phyloP scores from a whole-genome alignment of 2,888 invertebrate species.

The Synanthedon tipuliformis region DNA sequence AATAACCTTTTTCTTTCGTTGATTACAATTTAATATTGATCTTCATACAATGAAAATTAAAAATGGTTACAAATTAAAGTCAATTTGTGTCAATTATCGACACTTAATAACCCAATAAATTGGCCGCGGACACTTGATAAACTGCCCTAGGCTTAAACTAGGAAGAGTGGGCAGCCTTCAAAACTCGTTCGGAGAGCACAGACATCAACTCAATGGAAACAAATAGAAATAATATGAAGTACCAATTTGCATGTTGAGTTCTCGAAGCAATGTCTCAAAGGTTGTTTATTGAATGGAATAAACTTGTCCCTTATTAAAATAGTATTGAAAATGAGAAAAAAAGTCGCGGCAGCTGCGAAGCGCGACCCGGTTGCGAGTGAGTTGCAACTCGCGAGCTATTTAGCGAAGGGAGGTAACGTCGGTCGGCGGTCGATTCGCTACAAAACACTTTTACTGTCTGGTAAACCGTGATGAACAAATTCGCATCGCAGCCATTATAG shows the following conservation, averaged over 20 bases:
- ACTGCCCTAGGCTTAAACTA: constrained; percentile 17
- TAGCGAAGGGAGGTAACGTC: neutral
- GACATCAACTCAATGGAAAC: constrained; percentile 14
- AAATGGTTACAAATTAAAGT: constrained; percentile 16
- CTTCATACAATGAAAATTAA: neutral
- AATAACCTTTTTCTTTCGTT: too few species aligned
- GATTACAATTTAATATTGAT: too few species aligned
- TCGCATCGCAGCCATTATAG: constrained; percentile 39
- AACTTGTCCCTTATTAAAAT: constrained; percentile 13
- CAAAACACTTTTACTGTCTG: constrained; percentile 36
- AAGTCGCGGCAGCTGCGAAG: neutral
- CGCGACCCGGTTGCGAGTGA: neutral
- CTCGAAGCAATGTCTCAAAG: constrained; percentile 9
- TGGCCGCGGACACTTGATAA: constrained; percentile 12
- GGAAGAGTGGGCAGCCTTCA: constrained; percentile 22
- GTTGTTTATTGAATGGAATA: constrained; percentile 9
- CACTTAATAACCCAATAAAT: constrained; percentile 26
- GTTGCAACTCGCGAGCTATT: neutral
- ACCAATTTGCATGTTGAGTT: constrained; percentile 9
- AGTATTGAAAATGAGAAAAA: constrained; percentile 11
- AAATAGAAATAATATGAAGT: constrained; percentile 16
- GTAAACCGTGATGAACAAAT: constrained; percentile 57
- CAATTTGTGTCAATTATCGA: constrained; percentile 33
- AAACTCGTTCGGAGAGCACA: constrained; percentile 13
- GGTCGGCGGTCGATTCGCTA: constrained; percentile 19